Conservation (phyloP, 2,113 vertebrate species). For the Mixornis gularis region DNA sequence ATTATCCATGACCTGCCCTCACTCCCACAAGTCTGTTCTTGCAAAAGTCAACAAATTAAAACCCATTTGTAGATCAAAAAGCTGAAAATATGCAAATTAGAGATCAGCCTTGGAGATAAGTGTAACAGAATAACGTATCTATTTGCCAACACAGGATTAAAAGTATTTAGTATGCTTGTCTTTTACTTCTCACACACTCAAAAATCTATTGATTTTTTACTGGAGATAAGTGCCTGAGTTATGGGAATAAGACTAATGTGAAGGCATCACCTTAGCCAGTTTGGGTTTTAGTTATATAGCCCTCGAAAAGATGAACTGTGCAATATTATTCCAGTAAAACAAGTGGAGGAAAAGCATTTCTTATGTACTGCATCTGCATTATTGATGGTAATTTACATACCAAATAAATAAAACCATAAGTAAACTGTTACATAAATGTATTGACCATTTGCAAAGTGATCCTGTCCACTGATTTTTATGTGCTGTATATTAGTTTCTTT, state of each 20-base stretch:
- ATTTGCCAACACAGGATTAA: constrained; percentile 13
- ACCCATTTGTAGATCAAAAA: constrained; percentile 52
- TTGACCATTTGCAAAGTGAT: constrained; percentile 32
- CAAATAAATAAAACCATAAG: constrained; percentile 28
- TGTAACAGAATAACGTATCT: constrained; percentile 36
- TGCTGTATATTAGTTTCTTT: not conserved
- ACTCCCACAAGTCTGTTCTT: constrained; percentile 2
- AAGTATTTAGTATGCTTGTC: constrained; percentile 46
- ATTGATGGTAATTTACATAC: constrained; percentile 25
- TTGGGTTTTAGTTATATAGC: not conserved
- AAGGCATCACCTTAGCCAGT: not conserved
- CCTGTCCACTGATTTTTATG: constrained; percentile 19
- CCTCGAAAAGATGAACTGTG: not conserved
- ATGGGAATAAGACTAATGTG: constrained; percentile 32
- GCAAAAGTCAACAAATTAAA: constrained; percentile 56
- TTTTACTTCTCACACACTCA: constrained; percentile 3
- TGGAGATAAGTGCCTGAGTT: constrained; percentile 26
- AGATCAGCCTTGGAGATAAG: constrained; percentile 26
- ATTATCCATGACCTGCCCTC: constrained; percentile 16
- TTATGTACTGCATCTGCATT: not conserved
- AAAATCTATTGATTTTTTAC: constrained; percentile 46
- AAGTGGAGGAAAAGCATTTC: not conserved
- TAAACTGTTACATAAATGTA: constrained; percentile 26
- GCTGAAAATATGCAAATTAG: constrained; percentile 35
- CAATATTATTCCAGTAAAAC: constrained; percentile 19